phyloP scores from a whole-genome alignment of 2,113 vertebrate genomes.

The Crotophaga sulcirostris region DNA sequence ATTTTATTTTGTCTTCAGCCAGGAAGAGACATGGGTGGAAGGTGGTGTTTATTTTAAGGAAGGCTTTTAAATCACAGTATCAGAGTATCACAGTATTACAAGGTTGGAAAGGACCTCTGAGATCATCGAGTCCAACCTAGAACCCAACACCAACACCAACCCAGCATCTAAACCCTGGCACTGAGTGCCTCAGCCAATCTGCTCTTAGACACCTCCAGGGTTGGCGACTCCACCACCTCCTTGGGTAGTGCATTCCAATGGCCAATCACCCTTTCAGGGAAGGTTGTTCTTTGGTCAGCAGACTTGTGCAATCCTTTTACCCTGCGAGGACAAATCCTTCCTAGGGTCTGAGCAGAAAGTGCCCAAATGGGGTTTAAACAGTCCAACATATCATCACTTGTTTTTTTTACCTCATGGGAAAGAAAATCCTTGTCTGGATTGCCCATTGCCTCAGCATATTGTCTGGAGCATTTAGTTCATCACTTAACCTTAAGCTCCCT shows the following conservation, averaged over 20 bases:
- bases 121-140: no score
- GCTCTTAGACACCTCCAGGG: no score
- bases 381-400: not conserved
- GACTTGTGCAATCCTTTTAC: not conserved
- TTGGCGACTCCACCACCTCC: no score
- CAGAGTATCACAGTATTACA: no score
- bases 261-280: no score
- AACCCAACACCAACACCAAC: no score
- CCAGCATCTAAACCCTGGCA: no score
- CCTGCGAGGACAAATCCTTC: not conserved
- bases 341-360: fast-evolving
- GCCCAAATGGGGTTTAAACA: not conserved
- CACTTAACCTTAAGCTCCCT: not conserved
- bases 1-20: not conserved
- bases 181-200: no score
- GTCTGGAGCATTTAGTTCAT: not conserved
- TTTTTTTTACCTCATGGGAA: not conserved
- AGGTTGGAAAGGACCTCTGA: no score
- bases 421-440: not conserved
- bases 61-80: not conserved
- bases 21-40: not conserved
- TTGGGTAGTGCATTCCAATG: no score
- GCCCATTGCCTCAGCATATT: not conserved
- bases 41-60: not conserved
- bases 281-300: not conserved